phyloP scores from a whole-genome alignment of 1,140 invertebrate species.

The Drosophila prosaltans region DNA sequence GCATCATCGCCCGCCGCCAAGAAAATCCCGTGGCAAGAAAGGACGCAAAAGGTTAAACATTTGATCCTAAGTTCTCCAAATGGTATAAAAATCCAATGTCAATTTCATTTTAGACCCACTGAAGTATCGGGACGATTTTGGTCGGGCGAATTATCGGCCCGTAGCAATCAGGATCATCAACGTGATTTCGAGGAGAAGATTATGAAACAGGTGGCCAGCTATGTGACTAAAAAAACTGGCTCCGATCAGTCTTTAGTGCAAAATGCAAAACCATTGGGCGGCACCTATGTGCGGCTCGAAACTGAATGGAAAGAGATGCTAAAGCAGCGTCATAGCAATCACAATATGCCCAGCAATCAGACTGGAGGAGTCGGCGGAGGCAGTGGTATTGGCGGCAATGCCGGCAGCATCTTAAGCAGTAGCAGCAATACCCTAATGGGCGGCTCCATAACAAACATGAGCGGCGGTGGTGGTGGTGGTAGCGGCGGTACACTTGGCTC shows the following conservation, averaged over 20 bases:
- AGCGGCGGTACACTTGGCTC: slow-evolving; percentile 14
- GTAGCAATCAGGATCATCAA: slow-evolving; percentile 93
- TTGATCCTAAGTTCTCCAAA: not conserved
- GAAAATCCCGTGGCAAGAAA: slow-evolving; percentile 61
- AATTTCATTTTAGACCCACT: slow-evolving; percentile 45
- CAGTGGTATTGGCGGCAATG: not conserved
- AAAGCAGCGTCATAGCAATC: slow-evolving; percentile 71
- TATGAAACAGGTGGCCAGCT: slow-evolving; percentile 87
- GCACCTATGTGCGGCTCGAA: slow-evolving; percentile 88
- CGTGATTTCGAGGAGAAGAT: slow-evolving; percentile 91
- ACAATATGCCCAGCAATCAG: slow-evolving; percentile 30
- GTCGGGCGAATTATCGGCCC: slow-evolving; percentile 88
- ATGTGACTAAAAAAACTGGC: slow-evolving; percentile 84
- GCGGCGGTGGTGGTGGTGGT: not conserved
- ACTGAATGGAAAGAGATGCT: slow-evolving; percentile 88
- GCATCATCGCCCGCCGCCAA: slow-evolving; percentile 44
- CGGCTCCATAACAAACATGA: not conserved
- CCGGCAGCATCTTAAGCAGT: slow-evolving; percentile 26
- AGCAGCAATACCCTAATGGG: slow-evolving; percentile 45
- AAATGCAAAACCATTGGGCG: slow-evolving; percentile 84
- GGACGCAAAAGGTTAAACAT: slow-evolving; percentile 48
- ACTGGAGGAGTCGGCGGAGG: not conserved
- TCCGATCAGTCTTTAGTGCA: slow-evolving; percentile 60
- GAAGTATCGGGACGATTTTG: slow-evolving; percentile 85
- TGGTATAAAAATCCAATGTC: not conserved